Conservation (phyloP, 2,888 invertebrate genomes). For the Lasius fuliginosus region DNA sequence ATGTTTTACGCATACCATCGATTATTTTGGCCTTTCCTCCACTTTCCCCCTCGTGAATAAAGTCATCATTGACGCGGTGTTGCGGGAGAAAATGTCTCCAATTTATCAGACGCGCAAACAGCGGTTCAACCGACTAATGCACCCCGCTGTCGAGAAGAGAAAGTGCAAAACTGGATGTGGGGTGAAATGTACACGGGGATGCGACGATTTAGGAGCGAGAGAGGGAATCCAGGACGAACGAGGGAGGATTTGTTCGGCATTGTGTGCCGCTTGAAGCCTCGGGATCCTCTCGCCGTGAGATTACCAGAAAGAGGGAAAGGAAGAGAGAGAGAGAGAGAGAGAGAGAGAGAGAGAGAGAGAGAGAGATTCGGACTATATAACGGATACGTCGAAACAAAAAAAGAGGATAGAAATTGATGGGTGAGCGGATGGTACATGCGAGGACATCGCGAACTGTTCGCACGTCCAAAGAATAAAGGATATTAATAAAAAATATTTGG, state of each 20-base stretch:
- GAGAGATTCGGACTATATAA: constrained; percentile 27
- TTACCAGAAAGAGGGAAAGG: neutral
- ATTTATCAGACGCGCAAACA: neutral
- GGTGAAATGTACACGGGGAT: constrained; percentile 3
- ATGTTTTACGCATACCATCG: neutral
- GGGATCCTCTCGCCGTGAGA: constrained; percentile 39
- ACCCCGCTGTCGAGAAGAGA: constrained; percentile 7
- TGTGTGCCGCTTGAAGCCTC: constrained; percentile 49
- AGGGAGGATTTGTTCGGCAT: constrained; percentile 52
- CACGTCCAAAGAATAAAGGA: neutral
- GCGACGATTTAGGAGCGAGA: neutral
- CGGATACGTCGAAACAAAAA: constrained; percentile 31
- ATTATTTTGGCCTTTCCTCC: neutral
- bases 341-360: too few species aligned
- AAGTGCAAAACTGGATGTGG: constrained; percentile 1
- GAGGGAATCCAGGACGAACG: constrained; percentile 33
- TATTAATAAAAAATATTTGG: neutral
- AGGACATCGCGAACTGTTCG: neutral
- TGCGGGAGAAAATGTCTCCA: neutral
- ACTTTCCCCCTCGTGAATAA: neutral
- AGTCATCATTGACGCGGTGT: neutral
- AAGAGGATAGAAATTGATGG: constrained; percentile 35
- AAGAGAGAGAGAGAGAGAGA: too few species aligned
- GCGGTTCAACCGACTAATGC: constrained; percentile 20
- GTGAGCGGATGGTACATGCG: neutral